phyloP scores from a whole-genome alignment of 2,888 invertebrate species.

The Oscheius onirici region DNA sequence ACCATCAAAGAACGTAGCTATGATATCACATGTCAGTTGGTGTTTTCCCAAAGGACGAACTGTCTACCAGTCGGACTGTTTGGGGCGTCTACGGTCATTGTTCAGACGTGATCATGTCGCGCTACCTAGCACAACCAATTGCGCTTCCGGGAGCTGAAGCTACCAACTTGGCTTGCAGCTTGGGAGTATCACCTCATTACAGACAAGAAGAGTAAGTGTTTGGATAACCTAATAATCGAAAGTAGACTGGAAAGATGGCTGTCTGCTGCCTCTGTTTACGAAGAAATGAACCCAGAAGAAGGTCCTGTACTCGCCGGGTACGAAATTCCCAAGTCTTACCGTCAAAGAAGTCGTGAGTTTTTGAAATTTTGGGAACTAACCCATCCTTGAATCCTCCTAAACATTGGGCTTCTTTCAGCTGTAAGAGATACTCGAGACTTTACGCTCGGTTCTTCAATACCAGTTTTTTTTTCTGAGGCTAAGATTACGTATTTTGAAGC shows the following conservation, averaged over 20 bases:
- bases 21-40: conserved; percentile 19
- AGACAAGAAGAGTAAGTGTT: conserved; percentile 25
- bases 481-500: no score
- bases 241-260: conserved; percentile 19
- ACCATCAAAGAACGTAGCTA: neutral
- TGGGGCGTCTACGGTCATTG: neutral
- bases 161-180: conserved; percentile 9
- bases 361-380: neutral
- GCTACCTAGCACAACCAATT: neutral
- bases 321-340: neutral
- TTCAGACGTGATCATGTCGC: neutral
- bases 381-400: no score
- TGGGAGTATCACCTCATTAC: conserved; percentile 18
- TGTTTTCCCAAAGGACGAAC: conserved; percentile 18
- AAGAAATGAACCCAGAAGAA: conserved; percentile 17
- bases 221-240: neutral
- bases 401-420: no score
- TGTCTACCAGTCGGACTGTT: neutral
- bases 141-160: conserved; percentile 23
- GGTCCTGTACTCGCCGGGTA: neutral
- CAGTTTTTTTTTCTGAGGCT: no score
- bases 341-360: conserved; percentile 29
- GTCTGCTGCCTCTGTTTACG: conserved; percentile 27
- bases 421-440: no score
- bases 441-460: no score